Evolutionary conservation across 2,888 invertebrate genomes (phyloP).

Genomic region (Myopa tessellatipennis): DNA sequence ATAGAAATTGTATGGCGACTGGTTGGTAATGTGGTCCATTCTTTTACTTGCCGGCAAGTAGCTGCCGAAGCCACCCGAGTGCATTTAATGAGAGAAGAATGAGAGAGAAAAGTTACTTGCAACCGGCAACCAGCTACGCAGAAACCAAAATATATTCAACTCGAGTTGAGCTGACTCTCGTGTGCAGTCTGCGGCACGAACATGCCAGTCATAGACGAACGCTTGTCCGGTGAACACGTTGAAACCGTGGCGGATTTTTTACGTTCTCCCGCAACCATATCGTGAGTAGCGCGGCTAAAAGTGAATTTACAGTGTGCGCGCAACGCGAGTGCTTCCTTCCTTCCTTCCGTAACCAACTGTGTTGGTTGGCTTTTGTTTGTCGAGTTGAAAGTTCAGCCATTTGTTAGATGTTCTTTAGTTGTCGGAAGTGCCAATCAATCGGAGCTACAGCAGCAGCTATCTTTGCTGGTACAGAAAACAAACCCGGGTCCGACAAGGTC

Average conservation of each 20-base stretch:
- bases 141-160: too few relatives aligned
- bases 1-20: too few relatives aligned
- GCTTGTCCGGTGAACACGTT: constrained; percentile 19
- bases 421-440: neutral
- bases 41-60: too few relatives aligned
- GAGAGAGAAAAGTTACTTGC: too few relatives aligned
- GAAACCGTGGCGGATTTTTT: constrained; percentile 7
- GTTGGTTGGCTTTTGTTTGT: neutral
- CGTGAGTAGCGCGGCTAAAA: neutral
- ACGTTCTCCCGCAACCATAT: neutral
- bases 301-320: constrained; percentile 23
- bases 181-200: neutral
- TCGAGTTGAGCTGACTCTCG: too few relatives aligned
- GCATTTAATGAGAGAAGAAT: too few relatives aligned
- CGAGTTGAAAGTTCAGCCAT: neutral
- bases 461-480: neutral
- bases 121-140: too few relatives aligned
- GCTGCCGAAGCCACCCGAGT: too few relatives aligned
- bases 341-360: neutral
- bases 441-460: constrained; percentile 28
- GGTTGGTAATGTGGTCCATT: too few relatives aligned
- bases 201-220: constrained; percentile 27
- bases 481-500: neutral
- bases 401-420: neutral
- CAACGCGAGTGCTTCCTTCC: neutral